These are phyloP conservation scores for Carlito syrichta DNA, from an alignment of 2,113 vertebrate genomes.

Conservation along the genomic window DNA sequence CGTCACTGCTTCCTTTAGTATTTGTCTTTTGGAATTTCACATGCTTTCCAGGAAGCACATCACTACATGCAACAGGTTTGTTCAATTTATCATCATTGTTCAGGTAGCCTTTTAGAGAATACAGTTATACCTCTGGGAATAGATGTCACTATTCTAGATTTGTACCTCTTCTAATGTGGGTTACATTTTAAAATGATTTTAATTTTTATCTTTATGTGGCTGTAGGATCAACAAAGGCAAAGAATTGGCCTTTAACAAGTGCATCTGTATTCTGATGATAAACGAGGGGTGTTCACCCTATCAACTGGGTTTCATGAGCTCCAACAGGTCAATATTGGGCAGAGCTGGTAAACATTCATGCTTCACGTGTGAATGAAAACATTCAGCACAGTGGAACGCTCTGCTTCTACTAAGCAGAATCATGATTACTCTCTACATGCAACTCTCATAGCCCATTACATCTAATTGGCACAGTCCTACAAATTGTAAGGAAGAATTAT, in stretches of 20 bases:
- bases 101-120: neutral
- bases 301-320: neutral
- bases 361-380: neutral
- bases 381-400: neutral
- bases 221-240: neutral
- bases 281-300: neutral
- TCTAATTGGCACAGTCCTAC: neutral
- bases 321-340: neutral
- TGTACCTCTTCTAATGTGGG: neutral
- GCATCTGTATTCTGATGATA: neutral
- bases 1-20: neutral
- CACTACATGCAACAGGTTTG: neutral
- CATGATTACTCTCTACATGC: neutral
- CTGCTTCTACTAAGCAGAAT: neutral
- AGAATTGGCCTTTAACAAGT: neutral
- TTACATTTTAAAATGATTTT: neutral
- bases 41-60: neutral
- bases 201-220: neutral
- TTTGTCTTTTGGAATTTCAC: neutral
- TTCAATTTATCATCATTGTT: neutral
- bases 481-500: neutral
- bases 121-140: neutral
- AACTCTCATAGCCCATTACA: neutral
- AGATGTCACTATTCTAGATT: neutral
- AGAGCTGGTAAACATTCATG: neutral